Base-by-base conservation (phyloP, 2,113 vertebrate species). In the Gallinago paraguaiae region DNA sequence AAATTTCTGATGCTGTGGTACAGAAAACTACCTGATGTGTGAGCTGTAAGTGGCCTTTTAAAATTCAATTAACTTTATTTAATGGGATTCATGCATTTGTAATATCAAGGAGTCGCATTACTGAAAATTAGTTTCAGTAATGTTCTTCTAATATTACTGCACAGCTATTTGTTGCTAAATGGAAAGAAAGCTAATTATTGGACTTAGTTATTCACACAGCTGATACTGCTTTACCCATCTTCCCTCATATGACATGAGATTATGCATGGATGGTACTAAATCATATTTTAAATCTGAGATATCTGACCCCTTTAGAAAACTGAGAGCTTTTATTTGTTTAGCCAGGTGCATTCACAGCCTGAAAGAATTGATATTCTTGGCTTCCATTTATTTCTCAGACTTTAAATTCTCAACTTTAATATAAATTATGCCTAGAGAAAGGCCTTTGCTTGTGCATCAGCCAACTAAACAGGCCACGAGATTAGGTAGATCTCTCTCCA, bases 1-100 rank as follows among this genome's bases (percentile, higher is more conserved):
- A 69, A 28, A 85, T 90, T 76, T 64, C 61, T 94, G 51, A 92
- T 94, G 74, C 92, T 91, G 84, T 90, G 84, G 85, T 90, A 96
- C 60, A 63, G 94, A 97, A 95, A 96, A 97, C 91, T 96, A 97
- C 95, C 85, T 93, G 85, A 94, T 94, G 46, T 94, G 90, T 91
- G 76, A 87, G 82, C 93, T 97, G 45, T 87, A 93, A 97, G 65
- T 50, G 69, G 89, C 89, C 93, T 96, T 97, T 97, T 96, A 97
- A 97, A 98, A 97, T 97, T 97, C 87, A 97, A 96, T 97, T 97
- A 97, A 94, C 71, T 97, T 96, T 96, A 90, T 90, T 97, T 94
- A 97, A 97, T 96, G 71, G 88, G 91, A 96, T 98, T 95, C 81
- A 95, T 96, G 90, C 43, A 25, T 97, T 96, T 95, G 93, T 85